These are phyloP conservation scores for Hipparchia sbordonii DNA, from an alignment of 2,888 invertebrate species.

Conservation along the genomic window DNA sequence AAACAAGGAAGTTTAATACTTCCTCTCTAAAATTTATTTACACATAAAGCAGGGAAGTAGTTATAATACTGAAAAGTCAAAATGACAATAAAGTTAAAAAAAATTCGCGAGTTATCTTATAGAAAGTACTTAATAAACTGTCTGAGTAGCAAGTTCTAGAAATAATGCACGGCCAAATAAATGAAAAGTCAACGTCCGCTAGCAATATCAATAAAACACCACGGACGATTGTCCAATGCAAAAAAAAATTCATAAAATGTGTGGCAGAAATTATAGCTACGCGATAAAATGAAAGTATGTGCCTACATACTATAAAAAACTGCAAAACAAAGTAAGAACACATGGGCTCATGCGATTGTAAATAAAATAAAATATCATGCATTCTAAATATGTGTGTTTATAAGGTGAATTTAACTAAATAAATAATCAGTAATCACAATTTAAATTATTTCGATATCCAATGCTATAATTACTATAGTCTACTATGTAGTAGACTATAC, in stretches of 20 bases:
- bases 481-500: no score
- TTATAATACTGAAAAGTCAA: not conserved
- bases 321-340: conserved; percentile 6
- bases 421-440: not conserved
- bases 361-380: conserved; percentile 12
- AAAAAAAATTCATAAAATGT: conserved; percentile 20
- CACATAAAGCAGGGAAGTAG: conserved; percentile 7
- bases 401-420: not conserved
- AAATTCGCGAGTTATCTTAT: not conserved
- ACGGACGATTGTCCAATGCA: conserved; percentile 22
- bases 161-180: conserved; percentile 35
- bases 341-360: conserved; percentile 12
- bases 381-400: not conserved
- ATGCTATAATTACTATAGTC: no score
- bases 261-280: conserved; percentile 16
- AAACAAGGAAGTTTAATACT: conserved; percentile 11
- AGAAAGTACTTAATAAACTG: conserved; percentile 24
- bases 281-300: conserved; percentile 21
- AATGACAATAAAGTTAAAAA: conserved; percentile 12
- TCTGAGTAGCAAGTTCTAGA: conserved; percentile 36
- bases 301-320: not conserved
- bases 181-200: conserved; percentile 19
- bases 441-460: no score
- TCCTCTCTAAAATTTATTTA: no score
- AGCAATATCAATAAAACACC: conserved; percentile 24